Base-by-base conservation (phyloP, 2,113 vertebrate species). In the Myxocyprinus asiaticus region DNA sequence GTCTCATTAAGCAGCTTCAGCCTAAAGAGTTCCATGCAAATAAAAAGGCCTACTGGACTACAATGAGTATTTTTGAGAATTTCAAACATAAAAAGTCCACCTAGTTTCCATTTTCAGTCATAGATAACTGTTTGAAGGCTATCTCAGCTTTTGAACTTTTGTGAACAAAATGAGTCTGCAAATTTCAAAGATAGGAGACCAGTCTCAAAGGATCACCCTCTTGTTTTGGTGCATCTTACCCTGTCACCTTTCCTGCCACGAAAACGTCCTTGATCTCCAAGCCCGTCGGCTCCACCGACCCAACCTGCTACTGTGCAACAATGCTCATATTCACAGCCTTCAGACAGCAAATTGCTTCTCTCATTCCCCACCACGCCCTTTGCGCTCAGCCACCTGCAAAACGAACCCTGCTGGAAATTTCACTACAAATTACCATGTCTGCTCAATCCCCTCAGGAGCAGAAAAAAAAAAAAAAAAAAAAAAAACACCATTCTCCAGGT, bases 391-490 rank as follows among this genome's bases (percentile, higher is more conserved):
- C 92, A 93, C 92, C 92, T 93, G 92, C 91, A 91, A 90, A 92
- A 92, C 87, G 88, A 90, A 91, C 90, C 88, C 90, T 81, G 83
- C 87, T 92, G 89, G 88, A 93, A 91, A 93, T 91, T 91, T 93
- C 89, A 90, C 88, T 90, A 92, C 91, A 92, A 93, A 93, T 93
- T 92, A 90, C 88, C 86, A 88, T 89, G 89, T 91, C 89, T 92
- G 84, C 85, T 82, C 89, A 88, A 90, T 88, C 88, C 92, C 90
- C 89, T 75, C 4, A 86, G 88, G 90, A 91, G 85, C 10, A 6
- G 71, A 82, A 86, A 88, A n/a, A n/a, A n/a, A n/a, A n/a, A n/a
- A n/a, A n/a, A n/a, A n/a, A n/a, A n/a, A 91, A 91, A 90, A 86
- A n/a, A 91, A 91, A 90, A 86, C 6, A 44, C 71, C 87, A 85